Evolutionary conservation across 1,140 invertebrate genomes (phyloP).

Genomic region (Papilio helenus): DNA sequence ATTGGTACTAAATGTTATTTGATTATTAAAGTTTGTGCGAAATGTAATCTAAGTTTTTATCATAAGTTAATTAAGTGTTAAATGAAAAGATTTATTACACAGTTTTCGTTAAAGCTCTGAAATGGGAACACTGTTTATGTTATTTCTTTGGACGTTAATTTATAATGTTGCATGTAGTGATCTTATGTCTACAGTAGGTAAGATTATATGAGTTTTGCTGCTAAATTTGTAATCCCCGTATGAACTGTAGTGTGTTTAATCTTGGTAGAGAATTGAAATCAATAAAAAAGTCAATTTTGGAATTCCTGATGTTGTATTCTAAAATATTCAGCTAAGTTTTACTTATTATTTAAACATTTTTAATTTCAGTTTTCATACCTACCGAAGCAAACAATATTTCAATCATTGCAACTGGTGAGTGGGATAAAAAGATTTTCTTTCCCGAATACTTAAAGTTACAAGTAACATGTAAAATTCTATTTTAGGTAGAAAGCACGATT

Average conservation of each 20-base stretch:
- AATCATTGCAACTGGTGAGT: background rate
- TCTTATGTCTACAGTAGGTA: conserved; percentile 16
- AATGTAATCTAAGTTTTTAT: conserved; percentile 1
- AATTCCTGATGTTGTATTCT: background rate
- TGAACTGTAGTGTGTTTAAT: background rate
- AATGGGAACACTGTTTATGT: conserved; percentile 15
- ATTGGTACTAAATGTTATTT: background rate
- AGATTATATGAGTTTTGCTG: background rate
- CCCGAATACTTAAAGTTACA: background rate
- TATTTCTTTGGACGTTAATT: conserved; percentile 19
- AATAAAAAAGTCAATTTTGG: background rate
- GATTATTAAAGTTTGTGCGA: background rate
- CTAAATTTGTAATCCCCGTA: background rate
- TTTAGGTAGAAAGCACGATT: conserved; percentile 32
- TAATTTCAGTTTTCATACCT: conserved; percentile 26
- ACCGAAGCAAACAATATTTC: conserved; percentile 16
- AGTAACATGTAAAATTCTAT: background rate
- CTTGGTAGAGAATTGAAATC: background rate
- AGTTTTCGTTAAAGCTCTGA: background rate
- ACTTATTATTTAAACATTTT: background rate
- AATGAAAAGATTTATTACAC: conserved; percentile 26
- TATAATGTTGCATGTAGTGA: background rate
- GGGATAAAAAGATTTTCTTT: background rate
- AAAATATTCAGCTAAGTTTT: background rate
- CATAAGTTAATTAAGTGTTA: conserved; percentile 27